A percentile compares a stretch with the other conserved stretches of the same genome.
phyloP scores from a whole-genome alignment of 2,888 invertebrate species.

The Myopa tessellatipennis region DNA sequence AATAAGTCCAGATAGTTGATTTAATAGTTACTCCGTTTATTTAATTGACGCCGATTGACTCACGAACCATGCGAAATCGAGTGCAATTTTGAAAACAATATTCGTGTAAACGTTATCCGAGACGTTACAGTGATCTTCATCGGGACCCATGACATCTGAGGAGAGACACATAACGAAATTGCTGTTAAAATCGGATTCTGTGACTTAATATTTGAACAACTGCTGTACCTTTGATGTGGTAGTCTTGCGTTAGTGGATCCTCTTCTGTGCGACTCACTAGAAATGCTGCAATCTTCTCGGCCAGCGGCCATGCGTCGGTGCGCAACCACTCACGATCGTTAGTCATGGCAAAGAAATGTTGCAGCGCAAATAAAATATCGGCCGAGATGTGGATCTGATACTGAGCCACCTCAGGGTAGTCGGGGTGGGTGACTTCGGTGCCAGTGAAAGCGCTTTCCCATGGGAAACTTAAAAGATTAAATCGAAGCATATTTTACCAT shows the following conservation, averaged over 20 bases:
- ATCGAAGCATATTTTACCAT: neutral
- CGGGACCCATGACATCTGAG: conserved; percentile 74
- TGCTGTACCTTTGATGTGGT: conserved; percentile 70
- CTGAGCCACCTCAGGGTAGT: conserved; percentile 71
- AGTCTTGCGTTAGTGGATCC: conserved; percentile 69
- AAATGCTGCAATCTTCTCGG: conserved; percentile 72
- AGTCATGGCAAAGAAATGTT: conserved; percentile 57
- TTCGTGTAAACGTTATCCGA: conserved; percentile 74
- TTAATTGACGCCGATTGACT: conserved; percentile 56
- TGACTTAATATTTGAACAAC: neutral
- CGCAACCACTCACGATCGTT: conserved; percentile 60
- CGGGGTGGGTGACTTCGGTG: conserved; percentile 72
- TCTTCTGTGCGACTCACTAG: conserved; percentile 72
- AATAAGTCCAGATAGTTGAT: neutral
- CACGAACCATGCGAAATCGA: conserved; percentile 70
- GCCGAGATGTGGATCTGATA: conserved; percentile 73
- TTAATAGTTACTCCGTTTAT: neutral
- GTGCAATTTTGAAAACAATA: conserved; percentile 71
- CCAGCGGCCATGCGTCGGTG: conserved; percentile 71
- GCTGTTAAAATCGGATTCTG: neutral
- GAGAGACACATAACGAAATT: neutral
- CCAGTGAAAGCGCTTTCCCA: conserved; percentile 76
- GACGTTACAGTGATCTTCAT: conserved; percentile 73
- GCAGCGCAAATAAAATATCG: conserved; percentile 71
- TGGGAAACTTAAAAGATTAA: conserved; percentile 68